Evolutionary conservation across 1,140 invertebrate species (phyloP).

Genomic region (Drosophila athabasca): DNA sequence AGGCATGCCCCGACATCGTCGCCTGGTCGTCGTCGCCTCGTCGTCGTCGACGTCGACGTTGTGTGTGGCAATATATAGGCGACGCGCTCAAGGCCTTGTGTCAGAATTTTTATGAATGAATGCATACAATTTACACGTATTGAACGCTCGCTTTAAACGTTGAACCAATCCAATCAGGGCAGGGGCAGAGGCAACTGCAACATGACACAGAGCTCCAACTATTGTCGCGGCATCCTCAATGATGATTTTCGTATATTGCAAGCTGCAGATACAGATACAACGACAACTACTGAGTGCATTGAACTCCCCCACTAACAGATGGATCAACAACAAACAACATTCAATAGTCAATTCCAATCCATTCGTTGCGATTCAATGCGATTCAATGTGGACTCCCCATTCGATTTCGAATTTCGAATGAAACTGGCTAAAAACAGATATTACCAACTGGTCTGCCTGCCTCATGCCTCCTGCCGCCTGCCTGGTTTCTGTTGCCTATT

Average conservation of each 20-base stretch:
- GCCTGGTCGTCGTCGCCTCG: conserved; percentile 7
- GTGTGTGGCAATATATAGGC: conserved; percentile 26
- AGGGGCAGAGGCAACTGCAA: neutral
- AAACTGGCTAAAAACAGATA: conserved; percentile 46
- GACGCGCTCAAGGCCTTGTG: conserved; percentile 53
- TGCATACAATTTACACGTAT: conserved; percentile 58
- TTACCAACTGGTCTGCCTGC: conserved; percentile 47
- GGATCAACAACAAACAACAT: conserved; percentile 43
- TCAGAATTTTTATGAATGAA: conserved; percentile 66
- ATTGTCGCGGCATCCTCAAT: conserved; percentile 27
- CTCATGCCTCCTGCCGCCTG: neutral
- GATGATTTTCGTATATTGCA: conserved; percentile 35
- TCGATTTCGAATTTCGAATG: conserved; percentile 20
- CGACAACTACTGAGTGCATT: conserved; percentile 26
- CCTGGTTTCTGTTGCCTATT: conserved; percentile 20
- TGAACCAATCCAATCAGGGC: conserved; percentile 27
- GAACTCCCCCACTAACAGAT: conserved; percentile 33
- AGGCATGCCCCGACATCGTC: conserved; percentile 20
- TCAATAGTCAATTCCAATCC: conserved; percentile 38
- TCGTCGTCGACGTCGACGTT: conserved; percentile 8
- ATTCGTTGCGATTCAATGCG: conserved; percentile 49
- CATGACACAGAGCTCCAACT: conserved; percentile 19
- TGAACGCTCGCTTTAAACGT: conserved; percentile 36
- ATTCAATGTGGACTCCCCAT: conserved; percentile 5
- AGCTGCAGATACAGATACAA: conserved; percentile 9